Conservation (phyloP, 30 jellyfish, hydroid and myxozoan genomes). For the Rhopilema esculentum region DNA sequence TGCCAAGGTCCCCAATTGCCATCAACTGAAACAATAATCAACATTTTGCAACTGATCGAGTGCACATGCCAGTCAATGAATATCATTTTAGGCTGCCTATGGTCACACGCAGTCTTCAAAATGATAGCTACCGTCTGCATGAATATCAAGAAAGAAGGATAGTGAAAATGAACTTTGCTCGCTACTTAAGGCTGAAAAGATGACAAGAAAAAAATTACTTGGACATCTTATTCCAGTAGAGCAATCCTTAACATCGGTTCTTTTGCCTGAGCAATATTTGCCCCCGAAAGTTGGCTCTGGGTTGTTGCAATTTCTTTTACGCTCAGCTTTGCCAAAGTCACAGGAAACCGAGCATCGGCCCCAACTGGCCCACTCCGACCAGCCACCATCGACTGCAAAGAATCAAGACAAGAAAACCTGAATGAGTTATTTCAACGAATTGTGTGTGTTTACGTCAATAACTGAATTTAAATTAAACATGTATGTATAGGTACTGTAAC, state of each 20-base stretch:
- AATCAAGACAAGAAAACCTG: not conserved
- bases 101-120: no score
- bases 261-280: not conserved
- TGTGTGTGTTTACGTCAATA: not conserved
- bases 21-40: not conserved
- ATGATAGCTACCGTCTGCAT: no score
- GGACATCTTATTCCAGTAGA: not conserved
- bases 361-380: not conserved
- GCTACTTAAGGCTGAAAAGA: no score
- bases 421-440: not conserved
- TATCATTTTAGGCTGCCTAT: no score
- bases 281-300: not conserved
- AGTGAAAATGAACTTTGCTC: no score
- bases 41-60: not conserved
- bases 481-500: no score
- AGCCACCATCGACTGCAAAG: not conserved
- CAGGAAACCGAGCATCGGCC: not conserved
- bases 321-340: not conserved
- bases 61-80: not conserved
- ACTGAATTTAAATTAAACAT: no score
- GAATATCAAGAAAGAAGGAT: no score
- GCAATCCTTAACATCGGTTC: not conserved
- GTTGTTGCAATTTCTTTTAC: not conserved
- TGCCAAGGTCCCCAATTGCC: not conserved
- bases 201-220: no score